A percentile compares a stretch with the other conserved stretches of the same genome.
phyloP scores from a whole-genome alignment of 2,113 vertebrate species.

The Arizona elegans region DNA sequence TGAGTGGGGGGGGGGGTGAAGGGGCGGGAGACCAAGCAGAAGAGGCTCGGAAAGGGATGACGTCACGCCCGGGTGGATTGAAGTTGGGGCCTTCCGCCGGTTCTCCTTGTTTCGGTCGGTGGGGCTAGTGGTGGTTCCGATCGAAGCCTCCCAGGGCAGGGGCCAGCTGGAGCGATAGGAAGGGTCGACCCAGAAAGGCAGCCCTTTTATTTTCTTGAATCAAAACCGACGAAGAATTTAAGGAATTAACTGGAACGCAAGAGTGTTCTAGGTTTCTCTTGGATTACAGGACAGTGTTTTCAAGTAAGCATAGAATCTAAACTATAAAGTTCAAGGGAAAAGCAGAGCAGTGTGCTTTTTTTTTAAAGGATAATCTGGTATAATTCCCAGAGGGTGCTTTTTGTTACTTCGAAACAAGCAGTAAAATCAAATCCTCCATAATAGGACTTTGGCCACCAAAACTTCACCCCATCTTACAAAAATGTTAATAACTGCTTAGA shows the following conservation, averaged over 20 bases:
- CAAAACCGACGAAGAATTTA: not conserved
- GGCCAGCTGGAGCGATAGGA: not conserved
- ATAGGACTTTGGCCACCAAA: not conserved
- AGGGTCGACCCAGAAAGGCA: not conserved
- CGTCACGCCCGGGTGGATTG: fast-evolving
- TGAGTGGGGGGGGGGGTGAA: not conserved
- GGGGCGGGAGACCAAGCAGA: not conserved
- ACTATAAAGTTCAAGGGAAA: not conserved
- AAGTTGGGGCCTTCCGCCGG: not conserved
- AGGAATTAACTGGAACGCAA: not conserved
- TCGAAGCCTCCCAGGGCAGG: not conserved
- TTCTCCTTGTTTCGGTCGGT: not conserved
- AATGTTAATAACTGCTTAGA: not conserved
- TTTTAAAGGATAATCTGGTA: not conserved
- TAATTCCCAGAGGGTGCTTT: not conserved
- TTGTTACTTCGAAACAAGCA: not conserved
- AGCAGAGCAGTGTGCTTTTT: not conserved
- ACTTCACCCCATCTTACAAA: not conserved
- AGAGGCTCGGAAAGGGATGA: not conserved
- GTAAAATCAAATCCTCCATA: not conserved
- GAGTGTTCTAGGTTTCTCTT: not conserved
- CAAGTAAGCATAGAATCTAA: not conserved
- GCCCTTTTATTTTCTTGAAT: not conserved
- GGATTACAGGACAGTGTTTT: not conserved
- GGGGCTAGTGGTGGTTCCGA: not conserved